A percentile compares a stretch with the other conserved stretches of the same genome.
Evolutionary conservation across 2,797 vertebrate genomes (phyloP).

Genomic region (Enteromius thamalakanensis): DNA sequence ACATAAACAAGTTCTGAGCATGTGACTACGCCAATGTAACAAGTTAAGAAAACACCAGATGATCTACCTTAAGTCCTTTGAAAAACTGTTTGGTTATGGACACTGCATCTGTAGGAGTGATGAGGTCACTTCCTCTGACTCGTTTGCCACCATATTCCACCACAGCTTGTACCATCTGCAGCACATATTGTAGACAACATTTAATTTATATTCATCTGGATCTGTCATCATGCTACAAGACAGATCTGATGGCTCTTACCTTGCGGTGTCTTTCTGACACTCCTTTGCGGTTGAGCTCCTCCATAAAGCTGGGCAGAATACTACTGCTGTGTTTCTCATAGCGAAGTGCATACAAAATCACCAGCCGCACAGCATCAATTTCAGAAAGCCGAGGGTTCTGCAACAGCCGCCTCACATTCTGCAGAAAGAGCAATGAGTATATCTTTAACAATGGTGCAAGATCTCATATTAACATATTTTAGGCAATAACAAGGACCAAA

Average conservation of each 20-base stretch:
- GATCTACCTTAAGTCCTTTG: conserved; percentile 92
- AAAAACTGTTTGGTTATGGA: conserved; percentile 98
- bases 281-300: conserved; percentile 82
- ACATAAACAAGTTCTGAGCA: conserved; percentile 35
- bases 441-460: neutral
- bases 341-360: conserved; percentile 92
- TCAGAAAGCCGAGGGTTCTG: conserved; percentile 86
- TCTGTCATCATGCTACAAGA: neutral
- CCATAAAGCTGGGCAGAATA: conserved; percentile 81
- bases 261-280: conserved; percentile 83
- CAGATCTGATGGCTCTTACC: conserved; percentile 56
- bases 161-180: conserved; percentile 87
- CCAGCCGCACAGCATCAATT: conserved; percentile 86
- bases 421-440: conserved; percentile 22
- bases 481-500: too few relatives aligned
- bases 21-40: neutral
- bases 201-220: neutral
- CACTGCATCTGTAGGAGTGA: conserved; percentile 90
- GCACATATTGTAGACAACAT: conserved; percentile 31
- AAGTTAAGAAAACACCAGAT: neutral
- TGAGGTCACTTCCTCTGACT: conserved; percentile 91
- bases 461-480: neutral
- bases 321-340: conserved; percentile 92
- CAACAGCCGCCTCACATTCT: conserved; percentile 88
- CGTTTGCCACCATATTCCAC: conserved; percentile 94